Percentiles rank a stretch among this genome's conserved stretches.
Conservation (phyloP, 2,113 vertebrate genomes). For the Fukomys damarensis region DNA sequence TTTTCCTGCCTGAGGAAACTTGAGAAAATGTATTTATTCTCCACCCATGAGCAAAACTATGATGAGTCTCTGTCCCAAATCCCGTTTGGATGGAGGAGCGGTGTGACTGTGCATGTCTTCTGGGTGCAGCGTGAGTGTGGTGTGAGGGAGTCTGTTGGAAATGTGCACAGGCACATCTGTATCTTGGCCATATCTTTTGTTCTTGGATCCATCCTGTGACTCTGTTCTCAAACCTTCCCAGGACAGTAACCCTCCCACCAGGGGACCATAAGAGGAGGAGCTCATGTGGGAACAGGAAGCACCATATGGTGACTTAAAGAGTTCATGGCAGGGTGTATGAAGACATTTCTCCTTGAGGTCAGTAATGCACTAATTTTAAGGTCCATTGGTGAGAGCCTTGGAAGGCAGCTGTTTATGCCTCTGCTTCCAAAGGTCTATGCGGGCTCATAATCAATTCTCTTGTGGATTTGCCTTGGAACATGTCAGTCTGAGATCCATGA, state of each 20-base stretch:
- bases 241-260: not conserved
- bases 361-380: not conserved
- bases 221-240: slow-evolving; percentile 19
- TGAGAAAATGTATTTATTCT: not conserved
- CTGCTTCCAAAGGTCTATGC: not conserved
- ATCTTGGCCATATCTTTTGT: slow-evolving; percentile 12
- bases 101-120: accelerated
- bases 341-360: not conserved
- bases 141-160: not conserved
- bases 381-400: not conserved
- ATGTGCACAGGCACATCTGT: slow-evolving; percentile 22
- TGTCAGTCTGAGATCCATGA: not conserved
- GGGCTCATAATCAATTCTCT: not conserved
- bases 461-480: not conserved
- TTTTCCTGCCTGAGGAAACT: not conserved
- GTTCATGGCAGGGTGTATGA: not conserved
- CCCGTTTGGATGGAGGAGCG: accelerated
- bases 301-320: slow-evolving; percentile 39
- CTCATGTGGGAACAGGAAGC: not conserved
- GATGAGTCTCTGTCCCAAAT: accelerated
- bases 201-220: not conserved
- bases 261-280: not conserved
- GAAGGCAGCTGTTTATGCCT: slow-evolving; percentile 33
- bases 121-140: not conserved
- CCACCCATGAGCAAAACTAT: accelerated